Conservation (phyloP, 35 echinoderm and acorn worm genomes). For the Ptychodera flava region DNA sequence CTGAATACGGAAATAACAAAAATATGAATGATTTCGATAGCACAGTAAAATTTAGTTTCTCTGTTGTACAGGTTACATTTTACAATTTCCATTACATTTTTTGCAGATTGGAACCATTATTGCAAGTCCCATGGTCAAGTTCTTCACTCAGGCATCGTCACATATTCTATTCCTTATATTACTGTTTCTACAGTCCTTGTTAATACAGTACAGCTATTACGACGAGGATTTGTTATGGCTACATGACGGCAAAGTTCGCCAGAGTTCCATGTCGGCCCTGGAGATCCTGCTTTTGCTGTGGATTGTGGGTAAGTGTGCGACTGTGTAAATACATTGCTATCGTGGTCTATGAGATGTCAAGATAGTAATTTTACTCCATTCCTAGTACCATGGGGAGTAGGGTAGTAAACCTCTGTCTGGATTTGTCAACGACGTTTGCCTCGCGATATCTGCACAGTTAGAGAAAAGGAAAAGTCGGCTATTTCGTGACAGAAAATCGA, state of each 20-base stretch:
- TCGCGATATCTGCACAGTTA: too few relatives aligned
- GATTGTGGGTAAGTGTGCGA: constrained; percentile 50
- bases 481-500: background rate
- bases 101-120: constrained; percentile 46
- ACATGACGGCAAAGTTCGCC: background rate
- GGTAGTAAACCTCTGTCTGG: too few relatives aligned
- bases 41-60: too few relatives aligned
- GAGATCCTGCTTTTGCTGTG: constrained; percentile 71
- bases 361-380: too few relatives aligned
- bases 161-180: constrained; percentile 70
- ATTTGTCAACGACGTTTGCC: too few relatives aligned
- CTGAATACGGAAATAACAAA: too few relatives aligned
- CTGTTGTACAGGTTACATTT: too few relatives aligned
- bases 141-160: constrained; percentile 61
- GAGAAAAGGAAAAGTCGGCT: background rate
- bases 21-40: too few relatives aligned
- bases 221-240: background rate
- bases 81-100: too few relatives aligned
- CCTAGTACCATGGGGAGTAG: too few relatives aligned
- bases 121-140: constrained; percentile 71
- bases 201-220: constrained; percentile 12
- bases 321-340: too few relatives aligned
- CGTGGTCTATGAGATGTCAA: too few relatives aligned
- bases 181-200: constrained; percentile 74
- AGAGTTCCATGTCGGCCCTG: constrained; percentile 4